Base-by-base conservation (phyloP, 2,113 vertebrate species). In the Rhinoderma darwinii region DNA sequence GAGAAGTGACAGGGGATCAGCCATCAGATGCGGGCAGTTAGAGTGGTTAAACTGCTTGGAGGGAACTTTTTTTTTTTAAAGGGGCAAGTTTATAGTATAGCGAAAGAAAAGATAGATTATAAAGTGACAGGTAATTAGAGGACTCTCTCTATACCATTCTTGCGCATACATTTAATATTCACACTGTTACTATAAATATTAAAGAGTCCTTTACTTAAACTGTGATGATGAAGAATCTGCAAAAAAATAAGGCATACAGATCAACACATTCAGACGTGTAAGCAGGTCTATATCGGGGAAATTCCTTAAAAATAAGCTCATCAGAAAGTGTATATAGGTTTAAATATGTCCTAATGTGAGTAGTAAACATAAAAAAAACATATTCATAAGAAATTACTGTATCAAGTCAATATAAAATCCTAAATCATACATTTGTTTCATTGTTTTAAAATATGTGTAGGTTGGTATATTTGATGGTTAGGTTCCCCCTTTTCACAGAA, bases 1-100 rank as follows among this genome's bases (percentile, higher is more conserved):
- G 76, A 81, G 81, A 86, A 86, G 84, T 86, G 84, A 86, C 84
- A 86, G 84, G 20, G 25, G 76, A 86, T 81, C 84, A 86, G 39
- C 78, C 85, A 61, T 54, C 78, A 74, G 66, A 87, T n/a, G n/a
- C n/a, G n/a, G 77, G 63, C 66, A 81, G 51, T 54, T 41, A 63
- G 68, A 54, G 76, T 66, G 59, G 32, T 74, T 78, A 87, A 87
- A 81, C 35, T 59, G 37, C 68, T 59, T 50, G 32, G 14, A 77
- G 27, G 39, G 37, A 61, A 66, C 32, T 61, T 47, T 77, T 85
- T 82, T 44, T 75, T 75, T 27, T 44, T 59, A 56, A 39, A 59
- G 54, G 54, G 78, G 78, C 30, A 54, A 61, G 78, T 81, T 63
- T 61, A 43, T 63, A 61, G 54, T 10, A 25, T 56, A 41, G 51